Base-by-base conservation (phyloP, 2,113 vertebrate species). In the Oncorhynchus kisutch region DNA sequence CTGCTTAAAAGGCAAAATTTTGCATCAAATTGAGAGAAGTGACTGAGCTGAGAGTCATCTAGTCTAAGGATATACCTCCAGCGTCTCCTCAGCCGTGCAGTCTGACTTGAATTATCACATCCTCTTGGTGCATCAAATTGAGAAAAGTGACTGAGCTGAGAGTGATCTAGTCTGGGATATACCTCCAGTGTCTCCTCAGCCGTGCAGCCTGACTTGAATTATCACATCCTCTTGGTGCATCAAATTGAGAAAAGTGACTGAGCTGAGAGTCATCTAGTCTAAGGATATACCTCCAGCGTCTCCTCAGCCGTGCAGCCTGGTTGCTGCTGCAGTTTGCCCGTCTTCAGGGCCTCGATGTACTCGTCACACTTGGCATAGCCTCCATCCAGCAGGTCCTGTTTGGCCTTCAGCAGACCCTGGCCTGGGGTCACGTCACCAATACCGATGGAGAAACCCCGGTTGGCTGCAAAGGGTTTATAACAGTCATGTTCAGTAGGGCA, bases 341-440 rank as follows among this genome's bases (percentile, higher is more conserved):
- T 97, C 70, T 96, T 91, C 31, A 99, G 87, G 75, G 97, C 97
- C 83, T 98, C 95, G 0, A 99, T 99, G 77, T 98, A 99, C 20
- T 98, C 97, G 0, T 99, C 96, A 66, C 98, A 99, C 76, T 99
- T 99, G 81, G 91, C 92, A 85, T 99, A 99, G 3, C 98, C 98
- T 0, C 94, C 97, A 3, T 98, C 94, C 79, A 99, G 91, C 8
- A 99, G 94, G 48, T 99, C 96, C 39, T 98, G 94, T 66, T 99
- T 99, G 64, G 98, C 98, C 81, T 95, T 96, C 11, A 99, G 90
- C 74, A 99, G 89, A 20, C 98, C 96, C 72, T 97, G 96, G 2
- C 98, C 98, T 0, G 98, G 97, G 0, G 98, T 99, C 73, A 99
- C 98, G 0, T 99, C 98, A 29, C 98, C 98, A 20, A 99, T 99